A percentile compares a stretch with the other conserved stretches of the same genome.
These are phyloP conservation scores for Euleptes europaea DNA, from an alignment of 2,113 vertebrate genomes.

Conservation along the genomic window DNA sequence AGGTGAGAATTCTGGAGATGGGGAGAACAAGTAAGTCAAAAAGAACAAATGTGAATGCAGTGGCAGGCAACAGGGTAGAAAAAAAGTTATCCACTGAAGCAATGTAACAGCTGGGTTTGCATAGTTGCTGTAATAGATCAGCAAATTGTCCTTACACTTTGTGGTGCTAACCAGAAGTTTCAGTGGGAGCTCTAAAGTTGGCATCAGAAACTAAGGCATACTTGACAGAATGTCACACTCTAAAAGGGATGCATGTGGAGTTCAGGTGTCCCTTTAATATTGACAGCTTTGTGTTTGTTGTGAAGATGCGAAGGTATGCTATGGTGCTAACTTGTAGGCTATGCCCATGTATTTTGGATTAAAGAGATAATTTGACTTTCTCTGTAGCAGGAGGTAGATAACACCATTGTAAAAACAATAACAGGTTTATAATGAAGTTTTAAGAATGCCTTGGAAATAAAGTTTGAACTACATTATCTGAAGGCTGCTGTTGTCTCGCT, in stretches of 20 bases:
- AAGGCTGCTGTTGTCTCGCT: background rate
- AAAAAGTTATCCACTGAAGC: background rate
- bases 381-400: accelerated
- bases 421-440: background rate
- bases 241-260: accelerated
- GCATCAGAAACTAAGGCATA: accelerated
- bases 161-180: background rate
- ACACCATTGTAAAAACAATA: background rate
- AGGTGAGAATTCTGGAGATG: background rate
- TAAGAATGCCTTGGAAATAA: constrained; percentile 60
- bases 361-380: accelerated
- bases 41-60: background rate
- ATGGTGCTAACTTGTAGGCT: accelerated
- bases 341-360: background rate
- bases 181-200: accelerated
- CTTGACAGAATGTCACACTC: accelerated
- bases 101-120: background rate
- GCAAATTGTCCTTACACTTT: background rate
- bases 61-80: no score
- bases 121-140: background rate
- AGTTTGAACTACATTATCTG: background rate
- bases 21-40: background rate
- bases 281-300: background rate
- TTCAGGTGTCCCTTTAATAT: accelerated
- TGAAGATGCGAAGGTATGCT: accelerated